Conservation (phyloP, 2,113 vertebrate species). For the Diphyllodes magnificus region DNA sequence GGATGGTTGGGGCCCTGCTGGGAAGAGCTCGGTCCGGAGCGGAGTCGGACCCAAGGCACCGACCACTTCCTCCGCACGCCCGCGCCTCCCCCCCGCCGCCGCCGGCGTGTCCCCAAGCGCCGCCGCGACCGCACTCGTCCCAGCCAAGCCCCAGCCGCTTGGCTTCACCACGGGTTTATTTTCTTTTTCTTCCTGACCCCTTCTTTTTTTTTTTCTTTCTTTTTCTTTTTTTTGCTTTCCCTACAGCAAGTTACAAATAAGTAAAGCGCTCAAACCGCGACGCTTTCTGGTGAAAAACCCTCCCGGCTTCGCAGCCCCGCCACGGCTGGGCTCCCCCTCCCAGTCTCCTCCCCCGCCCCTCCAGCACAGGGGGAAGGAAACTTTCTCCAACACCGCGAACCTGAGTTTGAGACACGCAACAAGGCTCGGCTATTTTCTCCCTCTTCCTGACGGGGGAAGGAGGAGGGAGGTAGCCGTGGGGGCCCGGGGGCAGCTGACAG, state of each 20-base stretch:
- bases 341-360: conserved; percentile 25
- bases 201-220: too few species aligned
- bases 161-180: background rate
- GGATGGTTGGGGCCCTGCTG: background rate
- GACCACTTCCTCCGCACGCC: background rate
- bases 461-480: background rate
- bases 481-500: background rate
- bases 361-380: background rate
- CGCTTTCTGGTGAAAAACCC: background rate
- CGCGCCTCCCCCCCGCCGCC: background rate
- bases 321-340: background rate
- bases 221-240: too few species aligned
- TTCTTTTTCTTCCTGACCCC: background rate
- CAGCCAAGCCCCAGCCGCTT: background rate
- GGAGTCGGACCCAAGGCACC: background rate
- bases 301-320: background rate
- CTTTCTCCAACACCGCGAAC: conserved; percentile 8
- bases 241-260: background rate
- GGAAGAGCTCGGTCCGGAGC: background rate
- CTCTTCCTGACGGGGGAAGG: background rate
- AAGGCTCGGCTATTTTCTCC: background rate
- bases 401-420: conserved; percentile 15
- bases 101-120: background rate
- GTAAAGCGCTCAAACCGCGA: background rate
- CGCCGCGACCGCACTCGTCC: background rate